Evolutionary conservation across 2,113 vertebrate species (phyloP).

Genomic region (Lepus europaeus): DNA sequence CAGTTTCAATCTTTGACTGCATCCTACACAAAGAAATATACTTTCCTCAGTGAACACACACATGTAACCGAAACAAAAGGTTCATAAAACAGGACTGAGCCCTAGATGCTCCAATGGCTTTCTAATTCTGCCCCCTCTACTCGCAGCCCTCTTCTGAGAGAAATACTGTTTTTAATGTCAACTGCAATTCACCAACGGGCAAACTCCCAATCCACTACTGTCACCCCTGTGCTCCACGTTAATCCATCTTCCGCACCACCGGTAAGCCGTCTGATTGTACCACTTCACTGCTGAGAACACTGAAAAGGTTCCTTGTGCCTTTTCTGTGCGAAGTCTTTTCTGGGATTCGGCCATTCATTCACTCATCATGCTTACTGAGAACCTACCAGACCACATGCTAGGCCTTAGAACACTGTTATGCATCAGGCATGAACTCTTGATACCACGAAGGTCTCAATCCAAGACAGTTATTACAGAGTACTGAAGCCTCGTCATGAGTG

Average conservation of each 20-base stretch:
- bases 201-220: not conserved
- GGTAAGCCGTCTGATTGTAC: not conserved
- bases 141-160: too few relatives aligned
- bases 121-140: not conserved
- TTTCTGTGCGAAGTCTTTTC: not conserved
- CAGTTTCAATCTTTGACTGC: not conserved
- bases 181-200: not conserved
- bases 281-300: not conserved
- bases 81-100: not conserved
- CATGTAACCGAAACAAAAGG: not conserved
- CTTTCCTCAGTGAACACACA: not conserved
- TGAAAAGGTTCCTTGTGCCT: not conserved
- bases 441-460: not conserved
- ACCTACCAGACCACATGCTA: not conserved
- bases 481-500: not conserved
- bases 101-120: not conserved
- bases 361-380: slow-evolving; percentile 9
- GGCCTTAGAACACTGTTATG: too few relatives aligned
- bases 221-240: not conserved
- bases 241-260: not conserved
- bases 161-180: not conserved
- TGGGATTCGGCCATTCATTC: not conserved
- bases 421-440: not conserved
- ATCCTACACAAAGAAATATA: not conserved
- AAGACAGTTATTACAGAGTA: not conserved